phyloP scores from a whole-genome alignment of 2,113 vertebrate species.

The Picathartes gymnocephalus region DNA sequence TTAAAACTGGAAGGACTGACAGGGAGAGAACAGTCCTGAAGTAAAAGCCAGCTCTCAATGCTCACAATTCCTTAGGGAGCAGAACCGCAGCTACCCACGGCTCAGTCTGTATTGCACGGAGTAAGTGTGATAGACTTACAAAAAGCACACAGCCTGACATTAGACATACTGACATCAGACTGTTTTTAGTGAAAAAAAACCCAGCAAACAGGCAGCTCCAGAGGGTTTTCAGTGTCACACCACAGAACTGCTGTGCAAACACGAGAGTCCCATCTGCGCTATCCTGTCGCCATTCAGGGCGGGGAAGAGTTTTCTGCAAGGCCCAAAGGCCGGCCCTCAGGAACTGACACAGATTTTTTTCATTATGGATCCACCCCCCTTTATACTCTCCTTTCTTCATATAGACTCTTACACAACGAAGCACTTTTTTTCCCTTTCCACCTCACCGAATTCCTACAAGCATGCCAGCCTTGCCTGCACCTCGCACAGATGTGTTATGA shows the following conservation, averaged over 20 bases:
- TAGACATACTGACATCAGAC: not conserved
- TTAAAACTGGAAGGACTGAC: not conserved
- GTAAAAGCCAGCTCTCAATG: not conserved
- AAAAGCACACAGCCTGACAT: not conserved
- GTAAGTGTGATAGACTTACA: fast-evolving
- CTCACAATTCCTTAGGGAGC: not conserved
- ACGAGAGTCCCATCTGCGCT: not conserved
- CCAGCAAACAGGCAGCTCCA: fast-evolving
- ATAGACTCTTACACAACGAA: not conserved
- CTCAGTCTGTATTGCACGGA: not conserved
- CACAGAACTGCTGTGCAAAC: not conserved
- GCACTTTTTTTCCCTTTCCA: not conserved
- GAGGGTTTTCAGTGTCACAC: not conserved
- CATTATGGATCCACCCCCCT: not conserved
- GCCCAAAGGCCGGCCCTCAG: not conserved
- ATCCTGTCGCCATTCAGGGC: not conserved
- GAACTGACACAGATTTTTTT: not conserved
- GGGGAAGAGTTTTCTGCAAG: not conserved
- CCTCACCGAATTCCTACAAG: slow-evolving; percentile 43
- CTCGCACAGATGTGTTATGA: slow-evolving; percentile 61
- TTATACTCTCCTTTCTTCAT: not conserved
- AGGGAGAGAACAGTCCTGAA: not conserved
- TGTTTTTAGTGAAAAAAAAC: not conserved
- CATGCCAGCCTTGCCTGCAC: slow-evolving; percentile 15
- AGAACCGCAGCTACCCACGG: not conserved